Evolutionary conservation across 2,888 invertebrate genomes (phyloP), one percentile per base, ranked within the genome.

Genomic region (Archips crataeganus): DNA sequence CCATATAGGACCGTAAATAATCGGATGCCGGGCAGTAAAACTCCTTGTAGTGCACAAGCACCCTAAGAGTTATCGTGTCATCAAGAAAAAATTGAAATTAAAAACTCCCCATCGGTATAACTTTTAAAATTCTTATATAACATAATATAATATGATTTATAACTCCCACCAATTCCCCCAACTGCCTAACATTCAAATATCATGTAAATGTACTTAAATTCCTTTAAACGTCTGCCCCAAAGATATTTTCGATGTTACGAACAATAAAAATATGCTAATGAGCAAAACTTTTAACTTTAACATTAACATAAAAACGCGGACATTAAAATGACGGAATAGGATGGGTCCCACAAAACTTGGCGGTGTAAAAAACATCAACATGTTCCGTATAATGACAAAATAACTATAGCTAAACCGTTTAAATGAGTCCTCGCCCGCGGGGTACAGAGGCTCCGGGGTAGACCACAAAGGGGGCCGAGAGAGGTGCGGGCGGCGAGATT

Each of bases 181-280:
- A 32, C 64, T 57, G n/a, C 64, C 59, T 32, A 59, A 62, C 45
- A 62, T 72, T 36, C 13, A 67, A 68, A 73, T 68, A 57, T 62
- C 51, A 73, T 73, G 63, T 57, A 63, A 73, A 63, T 67, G n/a
- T 62, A 10, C 39, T 45, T 54, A 23, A 59, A 60, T 54, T 57
- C 60, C 36, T 45, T 47, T 67, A 66, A 71, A 57, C 66, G 45
- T 15, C 42, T 10, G 51, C 62, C 34, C 54, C 39, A 63, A 63
- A 74, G 59, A 74, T 69, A 65, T 60, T 39, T 39, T 23, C 62
- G 11, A 63, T 62, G 70, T 32, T 51, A 32, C 42, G 34, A 67
- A 67, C 66, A 69, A 69, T 73, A 74, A 64, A 69, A 74, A 65
- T 69, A 74, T 74, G 73, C 64, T 64, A 69, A 74, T 74, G 42